Conservation (phyloP, 2,888 invertebrate species). For the Theristus sp. region DNA sequence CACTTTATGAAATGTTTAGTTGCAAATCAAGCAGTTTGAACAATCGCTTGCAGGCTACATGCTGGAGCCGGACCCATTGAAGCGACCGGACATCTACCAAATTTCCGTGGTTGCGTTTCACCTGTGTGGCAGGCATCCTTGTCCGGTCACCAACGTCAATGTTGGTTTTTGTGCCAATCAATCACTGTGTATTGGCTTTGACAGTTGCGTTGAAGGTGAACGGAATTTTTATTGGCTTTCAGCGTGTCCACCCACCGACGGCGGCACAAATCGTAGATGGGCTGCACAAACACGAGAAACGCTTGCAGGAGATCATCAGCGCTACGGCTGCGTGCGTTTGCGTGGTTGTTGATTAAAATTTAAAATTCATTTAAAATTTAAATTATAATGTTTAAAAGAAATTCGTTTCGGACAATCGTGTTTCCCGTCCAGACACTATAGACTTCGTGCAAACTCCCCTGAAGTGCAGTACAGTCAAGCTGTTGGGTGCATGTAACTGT, state of each 20-base stretch:
- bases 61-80: conserved; percentile 60
- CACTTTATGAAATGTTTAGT: too few species aligned
- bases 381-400: too few species aligned
- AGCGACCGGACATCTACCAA: conserved; percentile 57
- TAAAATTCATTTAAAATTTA: too few species aligned
- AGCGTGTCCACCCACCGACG: neutral
- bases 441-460: too few species aligned
- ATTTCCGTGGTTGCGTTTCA: conserved; percentile 33
- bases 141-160: conserved; percentile 36
- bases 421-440: too few species aligned
- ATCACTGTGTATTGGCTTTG: neutral
- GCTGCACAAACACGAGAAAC: neutral
- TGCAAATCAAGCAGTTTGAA: too few species aligned
- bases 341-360: too few species aligned
- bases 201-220: neutral
- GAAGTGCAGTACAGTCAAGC: too few species aligned
- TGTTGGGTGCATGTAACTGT: too few species aligned
- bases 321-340: neutral
- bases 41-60: conserved; percentile 47
- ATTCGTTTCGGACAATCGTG: too few species aligned
- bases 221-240: neutral
- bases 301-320: neutral
- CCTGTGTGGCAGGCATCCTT: conserved; percentile 23
- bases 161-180: conserved; percentile 28
- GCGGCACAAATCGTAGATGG: neutral